Base-by-base conservation (phyloP, 2,888 invertebrate genomes). In the Diadromus collaris region DNA sequence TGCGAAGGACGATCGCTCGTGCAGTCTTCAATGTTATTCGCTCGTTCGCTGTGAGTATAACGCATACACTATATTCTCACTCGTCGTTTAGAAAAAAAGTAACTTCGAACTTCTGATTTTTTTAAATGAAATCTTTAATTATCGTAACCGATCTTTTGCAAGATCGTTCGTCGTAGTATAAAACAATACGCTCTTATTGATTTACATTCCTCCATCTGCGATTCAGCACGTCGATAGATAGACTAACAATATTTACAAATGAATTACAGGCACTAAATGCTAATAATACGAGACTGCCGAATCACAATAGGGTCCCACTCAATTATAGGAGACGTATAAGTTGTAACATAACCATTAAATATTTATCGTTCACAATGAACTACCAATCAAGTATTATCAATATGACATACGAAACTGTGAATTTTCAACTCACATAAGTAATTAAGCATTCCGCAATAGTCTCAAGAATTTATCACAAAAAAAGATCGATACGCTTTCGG, bases 401-500 rank as follows among this genome's bases (percentile, higher is more conserved):
- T 80, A 81, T 81, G 81, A 81, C 80, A 81, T 80, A 81, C 80
- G 51, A 58, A 81, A 80, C 56, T 81, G 80, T 81, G 80, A 81
- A 71, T 74, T 61, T 69, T 75, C 44, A 75, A 48, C 46, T 78
- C 64, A 80, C 67, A 73, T 60, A 60, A 61, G 46, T 58, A 65
- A 76, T 78, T 32, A 72, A 54, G 65, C 74, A 70, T 80, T 78
- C 41, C 69, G 54, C 70, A 76, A 71, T 76, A 76, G 67, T 74
- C 74, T 77, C 77, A 78, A 75, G 67, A 69, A 80, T 74, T 81
- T 81, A 81, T 81, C 80, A 81, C 79, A 80, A 81, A 75, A 77
- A 51, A 74, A 70, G 58, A 58, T 63, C 44, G 69, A 58, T 63
- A 56, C 51, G 41, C 48, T 56, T n/a, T 41, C 24, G 54, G 38